Base-by-base conservation (phyloP, 1,140 invertebrate species). In the Sitophilus oryzae region DNA sequence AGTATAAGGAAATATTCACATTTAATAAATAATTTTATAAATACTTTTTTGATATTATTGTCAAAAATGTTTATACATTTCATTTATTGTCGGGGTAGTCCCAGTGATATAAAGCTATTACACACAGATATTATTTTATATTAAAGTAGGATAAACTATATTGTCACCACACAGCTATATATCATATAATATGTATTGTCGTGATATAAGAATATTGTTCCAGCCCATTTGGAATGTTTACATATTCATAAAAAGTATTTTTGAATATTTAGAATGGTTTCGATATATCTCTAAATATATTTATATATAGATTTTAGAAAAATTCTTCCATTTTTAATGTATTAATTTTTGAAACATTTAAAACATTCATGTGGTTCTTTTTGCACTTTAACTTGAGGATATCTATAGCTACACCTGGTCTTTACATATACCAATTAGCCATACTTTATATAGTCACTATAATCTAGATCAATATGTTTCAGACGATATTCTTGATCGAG, bases 401-500 rank as follows among this genome's bases (percentile, higher is more conserved):
- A n/a, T n/a, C n/a, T n/a, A n/a, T n/a, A n/a, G n/a, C n/a, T n/a
- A n/a, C n/a, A n/a, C n/a, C n/a, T n/a, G n/a, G n/a, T 11, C 11
- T 30, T 11, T 30, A 11, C 25, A 6, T 35, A 35, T 47, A 56
- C 49, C 44, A 60, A 60, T 53, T 60, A 53, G 58, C 58, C 58
- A 21, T 52, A 60, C n/a, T n/a, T 35, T 52, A 52, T 18, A 49
- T 23, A 48, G 40, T 1, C 15, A 18, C 36, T 52, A 52, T 0
- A 30, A 21, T 43, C 53, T 56, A 56, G 42, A 20, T 15, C 41
- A 48, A 60, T 60, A 60, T 60, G 58, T 56, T 40, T 56, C 49
- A 20, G 45, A 59, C 53, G 67, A 69, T 69, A 70, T 69, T 69
- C 66, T 70, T 68, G 66, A 69, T 69, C 64, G 22, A 15, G 8